Evolutionary conservation across 2,888 invertebrate genomes (phyloP), one percentile per base, ranked within the genome.

Genomic region (Perizoma flavofasciatum): DNA sequence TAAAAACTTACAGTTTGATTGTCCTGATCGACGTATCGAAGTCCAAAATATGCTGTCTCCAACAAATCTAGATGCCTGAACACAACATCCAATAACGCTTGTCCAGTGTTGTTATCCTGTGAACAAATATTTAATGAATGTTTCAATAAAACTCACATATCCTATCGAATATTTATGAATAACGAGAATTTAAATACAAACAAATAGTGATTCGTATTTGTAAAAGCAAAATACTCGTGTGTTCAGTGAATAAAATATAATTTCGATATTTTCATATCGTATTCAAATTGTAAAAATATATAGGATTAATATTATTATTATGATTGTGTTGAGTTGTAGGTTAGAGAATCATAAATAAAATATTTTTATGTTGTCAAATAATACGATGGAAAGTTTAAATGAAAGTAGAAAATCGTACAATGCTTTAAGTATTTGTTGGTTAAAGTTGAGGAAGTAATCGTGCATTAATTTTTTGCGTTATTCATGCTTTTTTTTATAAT

Each of bases 21-120:
- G 75, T 97, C 97, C 77, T 96, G 95, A 86, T 98, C 98, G 63
- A 98, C 94, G 85, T 96, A 99, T 68, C 98, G 95, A 50, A 99
- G 94, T 53, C 99, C 98, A 86, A 99, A 99, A 90, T 98, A 99
- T 67, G 98, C 97, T 53, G 98, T 98, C 92, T 99, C 98, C 82
- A 98, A 93, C 60, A 99, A 94, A 91, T 98, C 98, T 74, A 99
- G 93, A 85, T 98, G 97, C 73, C 96, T 95, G 88, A 97, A 98
- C 52, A 98, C 98, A 71, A 97, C 96, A 85, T 98, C 98, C 81
- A 98, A 89, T 70, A 99, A 90, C 70, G 96, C 96, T 86, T 98
- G 98, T 11, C 98, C 99, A 41, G 95, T 94, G 81, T 95, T 96
- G 83, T 96, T 96, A 88, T 97, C 97, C 98, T 98, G 95, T 59